Base-by-base conservation (phyloP, 2,113 vertebrate genomes). In the Colaptes auratus region DNA sequence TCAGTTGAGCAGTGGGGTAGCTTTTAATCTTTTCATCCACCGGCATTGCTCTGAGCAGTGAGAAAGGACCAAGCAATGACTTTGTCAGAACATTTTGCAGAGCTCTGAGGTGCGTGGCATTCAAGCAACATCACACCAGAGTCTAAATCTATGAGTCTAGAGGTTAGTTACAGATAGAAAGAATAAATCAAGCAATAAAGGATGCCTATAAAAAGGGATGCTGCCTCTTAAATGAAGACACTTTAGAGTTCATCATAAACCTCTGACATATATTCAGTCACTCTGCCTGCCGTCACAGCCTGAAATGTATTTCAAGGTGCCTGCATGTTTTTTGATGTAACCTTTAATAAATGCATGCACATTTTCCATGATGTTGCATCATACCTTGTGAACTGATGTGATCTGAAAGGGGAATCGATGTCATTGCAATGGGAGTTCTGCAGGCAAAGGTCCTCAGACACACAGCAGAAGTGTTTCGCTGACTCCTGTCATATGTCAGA, bases 141-240 rank as follows among this genome's bases (percentile, higher is more conserved):
- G 73, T 90, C 94, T 91, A 75, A 95, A 94, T 95, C 93, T 91
- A 30, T 72, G 90, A 95, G 80, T 88, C 63, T 82, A 63, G 80
- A 86, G 92, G 90, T 94, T 90, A 93, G 90, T 86, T 95, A 95
- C 61, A 92, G 90, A 78, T 86, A 91, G 76, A 93, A 81, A 15
- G 88, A 78, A 94, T 94, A 95, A 95, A 95, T 95, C 95, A 95
- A 95, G 76, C 79, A 92, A 86, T 95, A 94, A 94, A 96, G 80
- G 85, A 65, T 74, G 61, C 48, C 79, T 65, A 12, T 90, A 88
- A 95, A 91, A 87, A 90, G 93, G 61, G 72, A 90, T 82, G 59
- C 59, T 83, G 35, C 39, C 79, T 94, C 72, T 88, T 87, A 95
- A 94, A 96, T 95, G 90, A 93, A 96, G 94, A 95, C 55, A 72